These are phyloP conservation scores for Phrynocephalus guinanensis DNA, from an alignment of 2,797 vertebrate species.

Conservation along the genomic window DNA sequence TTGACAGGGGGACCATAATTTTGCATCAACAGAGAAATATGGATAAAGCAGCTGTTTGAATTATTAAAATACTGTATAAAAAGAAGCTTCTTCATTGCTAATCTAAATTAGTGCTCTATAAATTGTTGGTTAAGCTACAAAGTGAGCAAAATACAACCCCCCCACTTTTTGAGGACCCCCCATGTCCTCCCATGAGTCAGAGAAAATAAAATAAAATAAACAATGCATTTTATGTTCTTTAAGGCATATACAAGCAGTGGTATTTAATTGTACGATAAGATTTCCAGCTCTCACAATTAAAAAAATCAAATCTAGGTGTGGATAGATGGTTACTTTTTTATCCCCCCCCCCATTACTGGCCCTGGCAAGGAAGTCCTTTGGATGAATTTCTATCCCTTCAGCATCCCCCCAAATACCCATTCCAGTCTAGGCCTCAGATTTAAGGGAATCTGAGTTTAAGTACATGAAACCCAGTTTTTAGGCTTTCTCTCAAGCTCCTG, in stretches of 20 bases:
- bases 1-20: constrained; percentile 3
- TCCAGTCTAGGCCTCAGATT: neutral
- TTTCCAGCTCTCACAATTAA: no score
- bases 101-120: neutral
- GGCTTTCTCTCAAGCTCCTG: neutral
- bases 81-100: constrained; percentile 22
- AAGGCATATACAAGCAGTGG: no score
- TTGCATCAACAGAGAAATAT: constrained; percentile 11
- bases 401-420: no score
- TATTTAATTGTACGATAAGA: no score
- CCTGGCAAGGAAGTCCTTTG: no score
- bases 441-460: neutral
- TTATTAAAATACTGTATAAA: constrained; percentile 45
- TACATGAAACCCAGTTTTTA: neutral
- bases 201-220: no score
- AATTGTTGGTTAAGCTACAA: neutral
- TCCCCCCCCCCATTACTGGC: no score
- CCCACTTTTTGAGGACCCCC: neutral
- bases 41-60: constrained; percentile 9
- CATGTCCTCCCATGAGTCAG: neutral
- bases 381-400: no score
- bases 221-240: no score
- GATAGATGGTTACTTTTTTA: no score
- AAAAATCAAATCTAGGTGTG: no score
- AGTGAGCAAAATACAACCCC: neutral